A percentile compares a stretch with the other conserved stretches of the same genome.
These are phyloP conservation scores for Heliconius aoede DNA, from an alignment of 2,888 invertebrate species.

Conservation along the genomic window DNA sequence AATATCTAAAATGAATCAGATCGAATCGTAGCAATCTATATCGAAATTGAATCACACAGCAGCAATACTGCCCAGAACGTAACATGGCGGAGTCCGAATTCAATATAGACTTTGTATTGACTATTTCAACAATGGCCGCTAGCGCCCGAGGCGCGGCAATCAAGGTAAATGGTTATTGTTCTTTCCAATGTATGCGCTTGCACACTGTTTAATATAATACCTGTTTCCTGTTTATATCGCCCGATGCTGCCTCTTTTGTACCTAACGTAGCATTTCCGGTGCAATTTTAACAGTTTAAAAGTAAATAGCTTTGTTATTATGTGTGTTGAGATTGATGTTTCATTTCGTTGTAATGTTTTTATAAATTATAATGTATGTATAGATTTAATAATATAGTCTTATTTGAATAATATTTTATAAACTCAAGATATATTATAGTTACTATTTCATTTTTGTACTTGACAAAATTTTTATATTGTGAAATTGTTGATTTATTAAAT, in stretches of 20 bases:
- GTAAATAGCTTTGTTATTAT: conserved; percentile 27
- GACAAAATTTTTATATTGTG: neutral
- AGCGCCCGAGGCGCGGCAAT: conserved; percentile 49
- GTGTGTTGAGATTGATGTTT: neutral
- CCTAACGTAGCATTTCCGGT: conserved; percentile 41
- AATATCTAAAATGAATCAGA: neutral
- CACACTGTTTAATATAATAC: conserved; percentile 53
- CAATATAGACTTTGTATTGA: conserved; percentile 52
- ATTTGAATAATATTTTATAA: neutral
- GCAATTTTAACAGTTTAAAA: conserved; percentile 25
- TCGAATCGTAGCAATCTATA: conserved; percentile 36
- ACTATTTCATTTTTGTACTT: neutral
- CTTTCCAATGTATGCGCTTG: conserved; percentile 52
- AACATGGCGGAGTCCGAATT: conserved; percentile 52
- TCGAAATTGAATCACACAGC: conserved; percentile 42
- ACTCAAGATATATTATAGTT: too few relatives aligned
- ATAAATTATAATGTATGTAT: neutral
- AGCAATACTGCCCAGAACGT: conserved; percentile 35
- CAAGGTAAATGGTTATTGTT: conserved; percentile 55
- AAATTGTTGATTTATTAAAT: too few relatives aligned
- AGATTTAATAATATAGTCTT: neutral
- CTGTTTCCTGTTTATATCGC: conserved; percentile 52
- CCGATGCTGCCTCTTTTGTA: conserved; percentile 35
- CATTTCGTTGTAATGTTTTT: neutral
- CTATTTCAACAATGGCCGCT: conserved; percentile 51